Evolutionary conservation across 2,888 invertebrate species (phyloP), one percentile per base, ranked within the genome.

Genomic region (Leptopilina myrica): DNA sequence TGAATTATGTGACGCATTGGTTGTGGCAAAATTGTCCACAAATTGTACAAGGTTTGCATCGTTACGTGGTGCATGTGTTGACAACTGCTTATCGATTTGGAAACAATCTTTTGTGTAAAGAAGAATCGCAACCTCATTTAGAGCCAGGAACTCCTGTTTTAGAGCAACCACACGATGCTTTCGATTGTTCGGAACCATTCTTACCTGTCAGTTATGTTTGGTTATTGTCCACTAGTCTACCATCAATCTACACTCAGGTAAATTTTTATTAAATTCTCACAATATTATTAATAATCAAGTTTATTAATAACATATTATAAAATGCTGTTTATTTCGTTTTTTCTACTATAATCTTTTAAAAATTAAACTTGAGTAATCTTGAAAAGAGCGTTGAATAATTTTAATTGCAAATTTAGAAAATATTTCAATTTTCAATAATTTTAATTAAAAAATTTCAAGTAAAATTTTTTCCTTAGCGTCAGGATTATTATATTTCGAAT

Each of bases 1-100:
- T 95, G 33, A 95, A 95, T 80, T 97, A 94, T 89, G 95, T 97
- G 80, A 94, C 95, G 76, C 96, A 97, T 89, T 97, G 97, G 97
- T 93, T 97, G 40, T 94, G 95, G 87, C 94, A 95, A 83, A 95
- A 97, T 92, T 95, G 96, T 81, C 96, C 96, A 64, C 93, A 97
- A 65, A 93, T 97, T 64, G 93, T 97, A 64, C 93, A 95, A 79
- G 95, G 96, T 4, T 93, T 97, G 40, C 97, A 97, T 91, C 94
- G 95, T 91, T 96, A 93, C 85, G 92, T 94, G 20, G 93, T 94
- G 9, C 94, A 94, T 85, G 92, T 93, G 43, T 88, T 95, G 76
- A 94, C 94, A 4, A 94, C 94, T 6, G 93, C 94, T 0, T 93
- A 94, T 87, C 90, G 94, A 46, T 92, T 92, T 65, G 91, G 92